Conservation (phyloP, 53 echinoderm and acorn worm species). For the Antedon mediterranea region DNA sequence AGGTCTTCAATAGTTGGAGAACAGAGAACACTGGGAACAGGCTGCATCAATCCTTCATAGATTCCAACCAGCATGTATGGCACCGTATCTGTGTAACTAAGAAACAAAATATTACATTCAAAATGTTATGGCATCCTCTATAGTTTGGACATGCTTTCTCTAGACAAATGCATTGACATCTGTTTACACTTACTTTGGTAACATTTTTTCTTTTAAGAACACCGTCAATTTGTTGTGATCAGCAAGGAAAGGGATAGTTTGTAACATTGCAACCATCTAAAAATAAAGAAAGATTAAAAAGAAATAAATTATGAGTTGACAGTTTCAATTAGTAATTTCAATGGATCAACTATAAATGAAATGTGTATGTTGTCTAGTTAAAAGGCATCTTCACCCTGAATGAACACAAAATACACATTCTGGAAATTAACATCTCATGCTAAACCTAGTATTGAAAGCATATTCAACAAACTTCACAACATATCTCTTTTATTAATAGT, state of each 20-base stretch:
- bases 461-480: too few species aligned
- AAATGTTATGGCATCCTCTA: neutral
- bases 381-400: too few species aligned
- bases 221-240: conserved; percentile 33
- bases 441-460: too few species aligned
- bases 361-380: too few species aligned
- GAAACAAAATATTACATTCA: neutral
- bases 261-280: conserved; percentile 54
- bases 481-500: too few species aligned
- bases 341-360: too few species aligned
- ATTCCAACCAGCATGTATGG: conserved; percentile 55
- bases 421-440: too few species aligned
- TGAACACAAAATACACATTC: too few species aligned
- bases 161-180: too few species aligned
- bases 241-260: conserved; percentile 48
- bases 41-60: conserved; percentile 58
- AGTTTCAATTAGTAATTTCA: too few species aligned
- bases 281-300: too few species aligned
- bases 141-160: neutral
- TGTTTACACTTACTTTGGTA: conserved; percentile 52
- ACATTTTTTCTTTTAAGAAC: conserved; percentile 42
- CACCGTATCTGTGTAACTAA: conserved; percentile 57
- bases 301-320: too few species aligned
- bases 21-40: conserved; percentile 37
- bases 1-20: conserved; percentile 40